phyloP scores from a whole-genome alignment of 2,113 vertebrate species.

The Oxyura jamaicensis region DNA sequence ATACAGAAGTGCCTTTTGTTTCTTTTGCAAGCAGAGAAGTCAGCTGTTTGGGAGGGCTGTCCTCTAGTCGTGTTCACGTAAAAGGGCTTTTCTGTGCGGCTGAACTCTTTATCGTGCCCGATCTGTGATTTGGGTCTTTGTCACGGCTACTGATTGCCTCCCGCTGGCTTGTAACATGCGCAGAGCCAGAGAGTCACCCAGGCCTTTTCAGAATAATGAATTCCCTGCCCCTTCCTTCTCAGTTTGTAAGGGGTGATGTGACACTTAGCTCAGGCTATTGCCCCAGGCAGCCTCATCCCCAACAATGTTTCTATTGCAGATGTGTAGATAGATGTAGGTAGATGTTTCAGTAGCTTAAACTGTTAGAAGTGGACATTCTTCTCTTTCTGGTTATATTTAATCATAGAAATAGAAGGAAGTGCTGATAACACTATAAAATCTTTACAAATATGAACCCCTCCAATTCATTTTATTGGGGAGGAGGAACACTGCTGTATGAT shows the following conservation, averaged over 20 bases:
- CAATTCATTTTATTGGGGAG: background rate
- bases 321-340: background rate
- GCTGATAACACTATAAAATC: background rate
- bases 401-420: background rate
- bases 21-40: background rate
- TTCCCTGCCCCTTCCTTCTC: background rate
- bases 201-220: background rate
- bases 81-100: background rate
- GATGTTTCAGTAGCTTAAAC: background rate
- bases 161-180: background rate
- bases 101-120: background rate
- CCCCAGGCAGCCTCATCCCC: background rate
- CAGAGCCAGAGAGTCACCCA: background rate
- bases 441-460: background rate
- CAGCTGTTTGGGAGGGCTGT: background rate
- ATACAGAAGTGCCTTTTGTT: background rate
- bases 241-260: background rate
- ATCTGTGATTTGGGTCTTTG: background rate
- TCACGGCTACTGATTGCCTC: background rate
- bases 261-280: background rate
- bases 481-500: background rate
- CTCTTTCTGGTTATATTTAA: background rate
- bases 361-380: background rate
- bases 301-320: no score
- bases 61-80: background rate